Evolutionary conservation across 2,797 vertebrate genomes (phyloP).

Genomic region (Peromyscus aztecus): DNA sequence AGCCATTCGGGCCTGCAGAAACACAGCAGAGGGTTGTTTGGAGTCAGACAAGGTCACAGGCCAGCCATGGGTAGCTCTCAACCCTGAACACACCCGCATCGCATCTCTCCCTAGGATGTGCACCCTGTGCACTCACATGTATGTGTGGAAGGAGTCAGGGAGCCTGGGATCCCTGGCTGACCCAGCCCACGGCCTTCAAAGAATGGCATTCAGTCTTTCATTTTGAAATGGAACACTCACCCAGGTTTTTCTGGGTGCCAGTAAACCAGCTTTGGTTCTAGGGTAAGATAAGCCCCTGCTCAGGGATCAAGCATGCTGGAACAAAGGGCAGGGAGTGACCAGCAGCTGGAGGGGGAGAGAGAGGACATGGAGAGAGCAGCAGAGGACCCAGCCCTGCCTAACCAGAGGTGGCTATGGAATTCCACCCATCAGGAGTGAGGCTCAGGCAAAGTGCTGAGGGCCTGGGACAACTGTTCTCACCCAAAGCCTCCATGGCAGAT

Average conservation of each 20-base stretch:
- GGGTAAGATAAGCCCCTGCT: conserved; percentile 25
- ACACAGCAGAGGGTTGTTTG: not conserved
- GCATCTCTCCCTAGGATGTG: not conserved
- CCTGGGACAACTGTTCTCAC: not conserved
- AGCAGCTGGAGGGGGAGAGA: not conserved
- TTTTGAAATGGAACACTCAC: conserved; percentile 23
- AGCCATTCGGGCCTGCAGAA: conserved; percentile 94
- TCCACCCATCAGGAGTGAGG: not conserved
- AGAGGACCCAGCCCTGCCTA: not conserved
- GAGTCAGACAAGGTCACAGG: not conserved
- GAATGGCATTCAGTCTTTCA: not conserved
- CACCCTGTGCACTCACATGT: not conserved
- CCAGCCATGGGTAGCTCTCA: rapidly evolving
- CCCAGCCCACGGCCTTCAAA: conserved; percentile 17
- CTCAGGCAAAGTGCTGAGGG: not conserved
- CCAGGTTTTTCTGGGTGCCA: not conserved
- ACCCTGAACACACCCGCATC: no score
- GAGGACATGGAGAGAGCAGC: not conserved
- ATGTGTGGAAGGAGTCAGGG: not conserved
- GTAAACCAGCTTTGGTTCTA: not conserved
- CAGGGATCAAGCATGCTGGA: not conserved
- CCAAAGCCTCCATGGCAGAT: not conserved
- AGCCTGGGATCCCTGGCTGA: not conserved
- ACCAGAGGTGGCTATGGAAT: not conserved
- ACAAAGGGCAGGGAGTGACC: not conserved